Evolutionary conservation across 1,140 invertebrate species (phyloP), one percentile per base, ranked within the genome.

Genomic region (Lasioglossum baleicum): DNA sequence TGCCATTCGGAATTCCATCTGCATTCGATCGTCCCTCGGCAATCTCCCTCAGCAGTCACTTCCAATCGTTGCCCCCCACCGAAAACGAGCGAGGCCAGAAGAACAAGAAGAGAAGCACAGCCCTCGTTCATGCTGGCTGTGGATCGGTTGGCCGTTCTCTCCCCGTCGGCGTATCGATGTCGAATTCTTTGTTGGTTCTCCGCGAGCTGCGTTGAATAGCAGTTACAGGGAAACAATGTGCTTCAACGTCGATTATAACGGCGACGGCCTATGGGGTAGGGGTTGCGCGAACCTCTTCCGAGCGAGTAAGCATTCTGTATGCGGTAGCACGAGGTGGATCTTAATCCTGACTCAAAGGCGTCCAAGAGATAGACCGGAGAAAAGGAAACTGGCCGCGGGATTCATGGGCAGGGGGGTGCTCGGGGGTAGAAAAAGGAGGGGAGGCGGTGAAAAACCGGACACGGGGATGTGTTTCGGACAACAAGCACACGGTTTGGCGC

Each of bases 401-500:
- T 13, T 56, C 7, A 5, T 35, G 35, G 2, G 3, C 35, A 35
- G 35, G 35, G 35, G 35, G 35, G 35, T 35, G 5, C 35, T 4
- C 3, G 35, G 35, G 35, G 35, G 35, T 35, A 35, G 35, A 17
- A 20, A n/a, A 53, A 17, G 1, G 15, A 35, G 70, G 4, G 26
- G 17, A 13, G n/a, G 2, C 20, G 6, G 58, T 10, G 26, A 64
- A 66, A 78, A 87, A 87, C 85, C 85, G 85, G 85, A 86, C 84
- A 60, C 75, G 40, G 22, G 80, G 81, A 76, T 82, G 82, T 82
- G 82, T 87, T 87, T 87, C 82, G 75, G 85, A 81, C 84, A 87
- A 86, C 82, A 87, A 56, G 79, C 78, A 76, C 68, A 88, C 78
- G 87, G 86, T 88, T 86, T 88, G 86, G 86, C 87, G 87, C 87